phyloP scores from a whole-genome alignment of 2,797 vertebrate genomes.

The Somateria mollissima region DNA sequence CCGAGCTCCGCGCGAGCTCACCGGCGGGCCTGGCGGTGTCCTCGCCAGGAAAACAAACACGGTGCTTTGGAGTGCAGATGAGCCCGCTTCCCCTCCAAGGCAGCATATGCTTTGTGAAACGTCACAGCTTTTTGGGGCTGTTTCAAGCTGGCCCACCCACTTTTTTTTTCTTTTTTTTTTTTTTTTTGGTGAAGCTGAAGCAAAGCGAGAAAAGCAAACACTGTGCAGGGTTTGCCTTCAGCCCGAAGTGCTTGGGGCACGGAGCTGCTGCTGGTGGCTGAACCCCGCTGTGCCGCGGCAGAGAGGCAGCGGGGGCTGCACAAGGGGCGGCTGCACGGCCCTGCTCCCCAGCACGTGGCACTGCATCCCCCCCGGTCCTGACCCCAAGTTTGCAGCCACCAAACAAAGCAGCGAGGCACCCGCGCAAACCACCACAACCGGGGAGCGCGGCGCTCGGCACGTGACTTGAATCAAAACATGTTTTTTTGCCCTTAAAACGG shows the following conservation, averaged over 20 bases:
- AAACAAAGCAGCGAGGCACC: fast-evolving
- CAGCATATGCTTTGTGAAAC: constrained; percentile 11
- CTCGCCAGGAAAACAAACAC: constrained; percentile 21
- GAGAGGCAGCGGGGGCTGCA: background rate
- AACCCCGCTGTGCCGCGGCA: background rate
- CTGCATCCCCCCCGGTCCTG: fast-evolving
- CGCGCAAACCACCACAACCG: fast-evolving
- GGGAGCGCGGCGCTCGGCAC: fast-evolving
- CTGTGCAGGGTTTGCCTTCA: background rate
- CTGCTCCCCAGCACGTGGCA: background rate
- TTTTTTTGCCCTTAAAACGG: background rate
- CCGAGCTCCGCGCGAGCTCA: background rate
- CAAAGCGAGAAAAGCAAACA: constrained; percentile 22
- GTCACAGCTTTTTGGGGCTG: constrained; percentile 12
- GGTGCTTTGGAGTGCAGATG: background rate
- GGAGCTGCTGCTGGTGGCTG: background rate
- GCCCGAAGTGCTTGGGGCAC: fast-evolving
- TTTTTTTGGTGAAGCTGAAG: background rate
- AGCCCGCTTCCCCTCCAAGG: constrained; percentile 30
- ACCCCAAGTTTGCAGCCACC: background rate
- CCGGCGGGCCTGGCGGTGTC: background rate
- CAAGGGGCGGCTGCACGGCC: fast-evolving
- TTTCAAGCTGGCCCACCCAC: constrained; percentile 48
- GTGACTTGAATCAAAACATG: background rate
- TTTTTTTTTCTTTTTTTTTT: background rate